phyloP scores from a whole-genome alignment of 2,113 vertebrate species.

The Fregetta grallaria region DNA sequence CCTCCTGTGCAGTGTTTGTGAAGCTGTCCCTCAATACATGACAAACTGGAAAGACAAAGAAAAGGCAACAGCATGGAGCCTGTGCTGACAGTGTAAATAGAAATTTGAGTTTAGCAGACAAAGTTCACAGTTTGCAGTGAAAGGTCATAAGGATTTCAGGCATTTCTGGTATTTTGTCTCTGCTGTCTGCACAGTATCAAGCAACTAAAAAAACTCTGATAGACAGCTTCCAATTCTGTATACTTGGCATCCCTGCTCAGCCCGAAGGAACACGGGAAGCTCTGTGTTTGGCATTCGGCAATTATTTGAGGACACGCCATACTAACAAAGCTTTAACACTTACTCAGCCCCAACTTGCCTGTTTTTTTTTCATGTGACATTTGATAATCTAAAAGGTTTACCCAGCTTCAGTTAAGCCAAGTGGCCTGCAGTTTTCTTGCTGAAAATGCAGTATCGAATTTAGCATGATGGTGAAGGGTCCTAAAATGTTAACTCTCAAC shows the following conservation, averaged over 20 bases:
- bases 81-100: slow-evolving; percentile 1
- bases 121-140: slow-evolving; percentile 63
- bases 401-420: neutral
- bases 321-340: slow-evolving; percentile 30
- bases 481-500: neutral
- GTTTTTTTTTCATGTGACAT: neutral
- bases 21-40: neutral
- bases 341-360: neutral
- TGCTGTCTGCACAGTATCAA: slow-evolving; percentile 51
- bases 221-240: slow-evolving; percentile 49
- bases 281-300: slow-evolving; percentile 14
- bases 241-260: slow-evolving; percentile 32
- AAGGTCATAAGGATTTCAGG: slow-evolving; percentile 56
- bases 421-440: neutral
- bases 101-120: neutral
- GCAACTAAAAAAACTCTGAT: neutral
- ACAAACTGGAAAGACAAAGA: slow-evolving; percentile 9
- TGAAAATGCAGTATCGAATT: neutral
- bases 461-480: neutral
- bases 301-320: slow-evolving; percentile 30
- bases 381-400: neutral
- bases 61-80: slow-evolving; percentile 12
- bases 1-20: neutral
- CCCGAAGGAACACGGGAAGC: slow-evolving; percentile 43
- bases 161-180: slow-evolving; percentile 59